A percentile compares a stretch with the other conserved stretches of the same genome.
Conservation (phyloP, 2,797 vertebrate species). For the Prunella strophiata region DNA sequence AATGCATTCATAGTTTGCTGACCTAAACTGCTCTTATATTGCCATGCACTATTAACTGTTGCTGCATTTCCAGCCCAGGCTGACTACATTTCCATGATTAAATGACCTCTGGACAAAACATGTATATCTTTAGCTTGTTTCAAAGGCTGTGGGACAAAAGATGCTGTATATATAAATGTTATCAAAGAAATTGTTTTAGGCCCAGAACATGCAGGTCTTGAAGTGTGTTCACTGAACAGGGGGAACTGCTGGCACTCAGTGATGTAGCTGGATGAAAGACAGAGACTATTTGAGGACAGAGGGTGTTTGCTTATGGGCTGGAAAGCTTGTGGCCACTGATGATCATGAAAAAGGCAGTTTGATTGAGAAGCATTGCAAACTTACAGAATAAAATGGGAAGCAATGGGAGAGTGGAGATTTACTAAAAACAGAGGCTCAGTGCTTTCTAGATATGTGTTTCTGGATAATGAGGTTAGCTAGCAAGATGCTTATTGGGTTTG, state of each 20-base stretch:
- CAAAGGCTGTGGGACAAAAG: neutral
- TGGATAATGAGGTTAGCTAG: neutral
- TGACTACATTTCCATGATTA: neutral
- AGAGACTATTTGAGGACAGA: neutral
- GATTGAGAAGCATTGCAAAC: neutral
- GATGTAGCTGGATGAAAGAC: neutral
- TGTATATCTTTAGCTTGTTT: neutral
- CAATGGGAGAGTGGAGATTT: neutral
- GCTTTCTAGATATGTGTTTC: neutral
- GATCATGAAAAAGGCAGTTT: neutral
- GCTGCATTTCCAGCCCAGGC: neutral
- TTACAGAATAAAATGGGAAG: neutral
- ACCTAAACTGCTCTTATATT: slow-evolving; percentile 27
- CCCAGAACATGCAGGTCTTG: neutral
- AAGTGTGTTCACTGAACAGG: neutral
- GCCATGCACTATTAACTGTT: slow-evolving; percentile 3
- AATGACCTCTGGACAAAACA: neutral
- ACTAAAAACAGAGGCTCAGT: neutral
- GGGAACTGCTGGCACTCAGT: neutral
- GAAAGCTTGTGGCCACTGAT: neutral
- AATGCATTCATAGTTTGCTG: slow-evolving; percentile 29
- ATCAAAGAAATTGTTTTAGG: neutral
- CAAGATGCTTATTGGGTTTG: neutral
- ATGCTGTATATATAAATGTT: neutral
- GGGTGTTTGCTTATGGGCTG: neutral